Conservation (phyloP, 2,113 vertebrate species). For the Indicator maculatus region DNA sequence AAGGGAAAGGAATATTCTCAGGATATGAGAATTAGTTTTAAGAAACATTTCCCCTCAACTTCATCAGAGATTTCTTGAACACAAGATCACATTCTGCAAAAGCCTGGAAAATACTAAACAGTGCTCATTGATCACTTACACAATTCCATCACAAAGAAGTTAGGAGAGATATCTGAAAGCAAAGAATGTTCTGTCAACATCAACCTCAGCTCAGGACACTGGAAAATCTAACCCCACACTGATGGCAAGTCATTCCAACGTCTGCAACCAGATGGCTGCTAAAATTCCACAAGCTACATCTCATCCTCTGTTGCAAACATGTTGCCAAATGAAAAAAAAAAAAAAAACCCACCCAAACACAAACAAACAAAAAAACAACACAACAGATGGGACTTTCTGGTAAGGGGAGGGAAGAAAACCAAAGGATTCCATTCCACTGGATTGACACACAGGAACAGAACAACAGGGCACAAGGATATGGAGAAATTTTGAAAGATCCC, state of each 20-base stretch:
- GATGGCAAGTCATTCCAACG: too few species aligned
- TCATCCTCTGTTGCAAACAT: not conserved
- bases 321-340: not conserved
- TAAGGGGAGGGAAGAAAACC: too few species aligned
- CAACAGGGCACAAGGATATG: too few species aligned
- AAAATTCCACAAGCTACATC: not conserved
- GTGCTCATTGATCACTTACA: not conserved
- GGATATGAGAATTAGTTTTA: not conserved
- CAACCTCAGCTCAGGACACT: not conserved
- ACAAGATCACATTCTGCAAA: not conserved
- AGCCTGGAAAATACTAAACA: not conserved
- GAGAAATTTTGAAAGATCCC: too few species aligned
- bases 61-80: not conserved
- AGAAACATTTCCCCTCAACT: not conserved
- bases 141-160: not conserved
- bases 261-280: not conserved
- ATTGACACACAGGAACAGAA: too few species aligned
- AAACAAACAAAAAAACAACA: not conserved
- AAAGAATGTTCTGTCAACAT: not conserved
- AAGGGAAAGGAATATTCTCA: not conserved
- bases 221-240: not conserved
- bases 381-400: too few species aligned
- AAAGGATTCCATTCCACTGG: too few species aligned
- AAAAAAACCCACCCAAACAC: too few species aligned
- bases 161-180: not conserved